Conservation (phyloP, 2,888 invertebrate genomes). For the Dione juno region DNA sequence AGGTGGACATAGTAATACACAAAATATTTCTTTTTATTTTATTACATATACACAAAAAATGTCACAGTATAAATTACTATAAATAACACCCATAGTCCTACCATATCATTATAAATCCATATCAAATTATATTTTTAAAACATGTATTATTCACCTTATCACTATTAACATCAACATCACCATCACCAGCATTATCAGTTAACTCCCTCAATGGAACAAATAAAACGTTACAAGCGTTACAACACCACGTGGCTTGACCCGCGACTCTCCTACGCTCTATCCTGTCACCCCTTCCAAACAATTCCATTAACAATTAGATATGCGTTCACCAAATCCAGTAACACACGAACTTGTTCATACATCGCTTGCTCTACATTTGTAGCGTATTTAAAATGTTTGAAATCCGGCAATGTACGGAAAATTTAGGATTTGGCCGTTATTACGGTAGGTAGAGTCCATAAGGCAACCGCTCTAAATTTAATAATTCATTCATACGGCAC, state of each 20-base stretch:
- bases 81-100: no score
- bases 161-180: no score
- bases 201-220: slow-evolving; percentile 34
- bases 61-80: no score
- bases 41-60: no score
- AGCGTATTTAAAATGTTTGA: background rate
- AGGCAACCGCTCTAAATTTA: slow-evolving; percentile 70
- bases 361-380: slow-evolving; percentile 29
- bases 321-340: slow-evolving; percentile 42
- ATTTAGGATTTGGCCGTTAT: slow-evolving; percentile 34
- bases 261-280: slow-evolving; percentile 48
- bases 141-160: no score
- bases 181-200: slow-evolving; percentile 8
- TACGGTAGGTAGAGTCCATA: slow-evolving; percentile 36
- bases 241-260: slow-evolving; percentile 55
- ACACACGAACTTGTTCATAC: slow-evolving; percentile 34
- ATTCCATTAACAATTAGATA: slow-evolving; percentile 52
- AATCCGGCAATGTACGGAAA: background rate
- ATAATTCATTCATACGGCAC: slow-evolving; percentile 80
- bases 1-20: no score
- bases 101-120: no score
- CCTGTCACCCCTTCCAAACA: slow-evolving; percentile 45
- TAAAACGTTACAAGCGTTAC: slow-evolving; percentile 27
- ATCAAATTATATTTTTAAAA: no score
- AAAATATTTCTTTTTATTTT: no score